Conservation (phyloP, 2,113 vertebrate genomes). For the Pluvianellus socialis region DNA sequence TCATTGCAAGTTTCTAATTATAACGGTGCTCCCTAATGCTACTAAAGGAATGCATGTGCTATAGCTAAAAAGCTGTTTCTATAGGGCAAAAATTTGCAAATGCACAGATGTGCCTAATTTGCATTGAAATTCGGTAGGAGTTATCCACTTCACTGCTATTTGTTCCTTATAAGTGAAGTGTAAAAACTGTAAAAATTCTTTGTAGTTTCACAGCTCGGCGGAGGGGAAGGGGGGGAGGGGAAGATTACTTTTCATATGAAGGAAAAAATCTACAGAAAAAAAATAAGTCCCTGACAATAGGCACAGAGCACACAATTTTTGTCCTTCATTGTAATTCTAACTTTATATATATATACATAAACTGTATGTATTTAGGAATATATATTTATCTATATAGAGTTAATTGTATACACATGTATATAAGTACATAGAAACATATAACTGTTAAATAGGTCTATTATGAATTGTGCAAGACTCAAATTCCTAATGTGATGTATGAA, state of each 20-base stretch:
- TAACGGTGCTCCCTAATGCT: slow-evolving; percentile 13
- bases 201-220: not conserved
- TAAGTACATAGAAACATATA: not conserved
- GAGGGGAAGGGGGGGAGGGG: not conserved
- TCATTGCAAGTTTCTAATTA: slow-evolving; percentile 61
- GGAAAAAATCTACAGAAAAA: not conserved
- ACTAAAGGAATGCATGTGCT: not conserved
- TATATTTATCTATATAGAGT: not conserved
- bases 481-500: not conserved
- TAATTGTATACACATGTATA: not conserved
- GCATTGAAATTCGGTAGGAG: slow-evolving; percentile 5
- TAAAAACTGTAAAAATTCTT: not conserved
- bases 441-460: not conserved
- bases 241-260: not conserved
- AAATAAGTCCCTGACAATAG: not conserved
- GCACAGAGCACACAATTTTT: not conserved
- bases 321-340: not conserved
- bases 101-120: not conserved
- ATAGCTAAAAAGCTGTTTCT: not conserved
- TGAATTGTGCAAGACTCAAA: not conserved
- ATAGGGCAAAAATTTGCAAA: not conserved
- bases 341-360: not conserved
- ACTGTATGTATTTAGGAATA: not conserved
- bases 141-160: not conserved
- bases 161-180: not conserved